Evolutionary conservation across 2,113 vertebrate species (phyloP), one percentile per base, ranked within the genome.

Genomic region (Arizona elegans): DNA sequence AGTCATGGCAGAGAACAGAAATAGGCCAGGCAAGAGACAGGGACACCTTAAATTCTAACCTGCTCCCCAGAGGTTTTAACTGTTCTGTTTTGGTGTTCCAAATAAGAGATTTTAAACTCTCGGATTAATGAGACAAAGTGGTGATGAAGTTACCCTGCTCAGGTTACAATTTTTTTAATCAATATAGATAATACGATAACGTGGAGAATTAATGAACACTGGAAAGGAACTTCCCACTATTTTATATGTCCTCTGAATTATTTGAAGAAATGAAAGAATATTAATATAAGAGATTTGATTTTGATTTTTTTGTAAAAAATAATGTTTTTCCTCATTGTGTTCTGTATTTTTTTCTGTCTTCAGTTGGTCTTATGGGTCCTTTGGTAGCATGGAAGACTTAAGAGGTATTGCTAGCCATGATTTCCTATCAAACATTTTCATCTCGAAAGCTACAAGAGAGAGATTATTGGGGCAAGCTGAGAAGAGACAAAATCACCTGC

Each of bases 371-470:
- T 97, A 96, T 50, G 98, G 97, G 93, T 98, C 98, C 92, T 98
- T 98, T 59, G 97, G 97, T 96, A 98, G 97, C 95, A 97, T 97
- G 87, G 98, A 98, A 3, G 97, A 98, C 94, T 92, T 97, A 96
- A 96, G 98, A 98, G 98, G 98, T 98, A 97, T 58, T 62, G 92
- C 21, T 26, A 24, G 9, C 54, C 15, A 10, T 50, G 33, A 50
- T 62, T 93, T 93, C 94, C 8, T 24, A 24, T 17, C 21, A 0
- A 19, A 50, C 9, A 56, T 38, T 47, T n/a, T 24, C 75, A 58
- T 50, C 75, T 8, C 0, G 0, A 15, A n/a, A 1, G 24, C 62
- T 85, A 58, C 0, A 0, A 89, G 26, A 89, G 26, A 43, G 86
- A 56, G 13, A 29, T 33, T 8, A 38, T 12, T 33, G 56, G 47